phyloP scores from a whole-genome alignment of 1,140 invertebrate species.

The Hypsibius dujardini region DNA sequence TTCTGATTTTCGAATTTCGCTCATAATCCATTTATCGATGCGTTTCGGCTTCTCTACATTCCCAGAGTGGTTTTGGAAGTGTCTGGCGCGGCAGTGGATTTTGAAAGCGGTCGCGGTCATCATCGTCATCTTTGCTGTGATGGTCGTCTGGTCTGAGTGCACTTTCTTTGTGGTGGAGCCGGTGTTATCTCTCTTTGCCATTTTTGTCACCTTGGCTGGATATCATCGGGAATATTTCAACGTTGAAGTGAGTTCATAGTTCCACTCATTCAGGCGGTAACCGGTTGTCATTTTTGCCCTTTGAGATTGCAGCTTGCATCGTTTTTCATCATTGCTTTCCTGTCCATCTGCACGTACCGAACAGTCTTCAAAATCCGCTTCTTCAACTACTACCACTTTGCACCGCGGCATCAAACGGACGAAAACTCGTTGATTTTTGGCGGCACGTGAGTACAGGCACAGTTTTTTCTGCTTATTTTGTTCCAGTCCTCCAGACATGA shows the following conservation, averaged over 20 bases:
- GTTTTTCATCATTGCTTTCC: conserved; percentile 70
- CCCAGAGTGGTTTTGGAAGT: conserved; percentile 90
- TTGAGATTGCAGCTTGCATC: conserved; percentile 48
- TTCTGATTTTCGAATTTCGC: not conserved
- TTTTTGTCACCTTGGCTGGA: conserved; percentile 63
- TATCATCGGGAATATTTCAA: conserved; percentile 73
- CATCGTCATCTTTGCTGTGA: conserved; percentile 57
- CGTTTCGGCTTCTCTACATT: conserved; percentile 24
- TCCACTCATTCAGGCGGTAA: too few species aligned
- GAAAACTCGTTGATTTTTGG: conserved; percentile 96
- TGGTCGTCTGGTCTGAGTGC: conserved; percentile 94
- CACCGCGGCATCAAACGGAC: conserved; percentile 90
- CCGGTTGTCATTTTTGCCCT: too few species aligned
- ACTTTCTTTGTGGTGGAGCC: conserved; percentile 83
- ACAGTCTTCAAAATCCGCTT: conserved; percentile 89
- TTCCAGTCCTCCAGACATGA: not conserved
- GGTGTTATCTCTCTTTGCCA: conserved; percentile 81
- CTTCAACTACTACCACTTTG: conserved; percentile 89
- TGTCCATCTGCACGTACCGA: conserved; percentile 92
- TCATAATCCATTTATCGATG: not conserved
- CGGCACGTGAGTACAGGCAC: conserved; percentile 47
- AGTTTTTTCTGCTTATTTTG: conserved; percentile 21
- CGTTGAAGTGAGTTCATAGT: conserved; percentile 56
- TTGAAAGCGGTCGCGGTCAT: conserved; percentile 52
- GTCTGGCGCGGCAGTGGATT: conserved; percentile 53